Evolutionary conservation across 2,797 vertebrate genomes (phyloP).

Genomic region (Odontamblyopus lacepedii): DNA sequence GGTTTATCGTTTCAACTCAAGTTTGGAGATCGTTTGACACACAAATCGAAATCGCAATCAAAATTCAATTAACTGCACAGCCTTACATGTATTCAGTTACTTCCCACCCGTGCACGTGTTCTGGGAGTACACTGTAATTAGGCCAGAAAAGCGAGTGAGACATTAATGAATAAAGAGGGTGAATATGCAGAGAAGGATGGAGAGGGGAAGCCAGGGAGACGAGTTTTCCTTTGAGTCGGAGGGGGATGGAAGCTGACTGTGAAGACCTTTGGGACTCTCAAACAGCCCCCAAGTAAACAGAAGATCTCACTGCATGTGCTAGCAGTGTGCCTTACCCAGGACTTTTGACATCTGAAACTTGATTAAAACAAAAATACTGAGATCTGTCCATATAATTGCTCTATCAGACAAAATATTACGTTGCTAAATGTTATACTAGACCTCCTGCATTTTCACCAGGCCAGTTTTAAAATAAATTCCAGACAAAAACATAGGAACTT

Average conservation of each 20-base stretch:
- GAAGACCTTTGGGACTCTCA: constrained; percentile 45
- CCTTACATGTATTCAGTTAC: too few species aligned
- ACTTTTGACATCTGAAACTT: constrained; percentile 9
- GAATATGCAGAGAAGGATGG: constrained; percentile 28
- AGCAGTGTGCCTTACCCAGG: constrained; percentile 17
- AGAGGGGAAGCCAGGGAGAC: constrained; percentile 42
- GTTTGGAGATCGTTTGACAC: too few species aligned
- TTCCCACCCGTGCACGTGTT: neutral
- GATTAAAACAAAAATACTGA: neutral
- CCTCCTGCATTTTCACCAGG: too few species aligned
- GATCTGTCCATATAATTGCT: too few species aligned
- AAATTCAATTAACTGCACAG: too few species aligned
- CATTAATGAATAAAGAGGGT: constrained; percentile 25
- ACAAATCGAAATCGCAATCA: too few species aligned
- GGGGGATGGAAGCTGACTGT: constrained; percentile 43
- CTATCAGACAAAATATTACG: too few species aligned
- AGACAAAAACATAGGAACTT: too few species aligned
- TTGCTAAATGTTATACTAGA: too few species aligned
- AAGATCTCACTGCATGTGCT: constrained; percentile 24
- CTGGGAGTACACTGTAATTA: constrained; percentile 14
- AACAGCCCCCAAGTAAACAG: constrained; percentile 43
- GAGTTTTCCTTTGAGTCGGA: constrained; percentile 37
- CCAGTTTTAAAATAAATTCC: too few species aligned
- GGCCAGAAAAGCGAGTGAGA: constrained; percentile 8
- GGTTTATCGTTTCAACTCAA: too few species aligned